phyloP scores from a whole-genome alignment of 2,888 invertebrate genomes.

The Amorpha juglandis region DNA sequence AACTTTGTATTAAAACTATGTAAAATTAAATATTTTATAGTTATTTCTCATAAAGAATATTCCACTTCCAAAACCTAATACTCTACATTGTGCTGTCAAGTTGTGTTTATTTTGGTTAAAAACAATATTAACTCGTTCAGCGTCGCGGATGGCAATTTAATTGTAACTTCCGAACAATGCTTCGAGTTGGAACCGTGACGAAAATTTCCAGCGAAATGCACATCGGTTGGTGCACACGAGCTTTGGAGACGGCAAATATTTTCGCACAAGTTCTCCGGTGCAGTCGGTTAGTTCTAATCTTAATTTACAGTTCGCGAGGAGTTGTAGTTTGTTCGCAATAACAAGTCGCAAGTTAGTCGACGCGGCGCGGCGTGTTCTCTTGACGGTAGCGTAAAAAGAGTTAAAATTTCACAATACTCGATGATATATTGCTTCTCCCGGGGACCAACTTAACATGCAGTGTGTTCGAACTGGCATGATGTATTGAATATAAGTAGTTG shows the following conservation, averaged over 20 bases:
- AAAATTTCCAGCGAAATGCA: conserved; percentile 36
- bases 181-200: conserved; percentile 34
- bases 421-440: not conserved
- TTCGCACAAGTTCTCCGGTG: conserved; percentile 54
- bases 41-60: too few relatives aligned
- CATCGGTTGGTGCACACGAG: conserved; percentile 34
- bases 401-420: conserved; percentile 25
- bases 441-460: not conserved
- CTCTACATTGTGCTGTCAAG: conserved; percentile 25
- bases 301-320: conserved; percentile 63
- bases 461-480: too few relatives aligned
- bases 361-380: conserved; percentile 30
- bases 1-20: too few relatives aligned
- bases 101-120: conserved; percentile 17
- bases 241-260: conserved; percentile 60
- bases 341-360: conserved; percentile 49
- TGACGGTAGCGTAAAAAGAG: conserved; percentile 19
- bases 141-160: conserved; percentile 16
- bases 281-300: conserved; percentile 64
- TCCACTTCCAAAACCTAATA: too few relatives aligned
- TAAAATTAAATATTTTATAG: too few relatives aligned
- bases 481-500: too few relatives aligned
- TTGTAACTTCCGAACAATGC: conserved; percentile 37
- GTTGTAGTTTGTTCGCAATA: conserved; percentile 53
- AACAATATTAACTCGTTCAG: conserved; percentile 13